phyloP scores from a whole-genome alignment of 2,888 invertebrate species.

The Himalopsyche anomala region DNA sequence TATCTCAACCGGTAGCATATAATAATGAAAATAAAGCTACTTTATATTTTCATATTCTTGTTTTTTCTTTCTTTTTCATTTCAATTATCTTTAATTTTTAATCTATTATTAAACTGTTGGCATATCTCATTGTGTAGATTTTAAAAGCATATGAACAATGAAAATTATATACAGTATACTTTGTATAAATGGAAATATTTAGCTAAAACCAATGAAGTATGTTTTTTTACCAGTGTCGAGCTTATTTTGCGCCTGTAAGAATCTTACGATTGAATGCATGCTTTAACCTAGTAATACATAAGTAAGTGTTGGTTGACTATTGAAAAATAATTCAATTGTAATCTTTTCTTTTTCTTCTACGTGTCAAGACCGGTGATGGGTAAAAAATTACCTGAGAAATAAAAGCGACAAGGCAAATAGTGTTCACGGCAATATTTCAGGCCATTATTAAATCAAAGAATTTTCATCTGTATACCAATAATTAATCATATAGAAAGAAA shows the following conservation, averaged over 20 bases:
- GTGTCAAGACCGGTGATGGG: too few relatives aligned
- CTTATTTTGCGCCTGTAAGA: slow-evolving; percentile 9
- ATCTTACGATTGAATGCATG: slow-evolving; percentile 1
- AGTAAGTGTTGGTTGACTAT: neutral
- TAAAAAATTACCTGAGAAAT: too few relatives aligned
- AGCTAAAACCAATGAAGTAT: slow-evolving; percentile 23
- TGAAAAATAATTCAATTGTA: neutral
- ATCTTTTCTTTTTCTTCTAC: neutral
- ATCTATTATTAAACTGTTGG: neutral
- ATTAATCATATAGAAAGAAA: neutral
- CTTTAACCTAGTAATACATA: slow-evolving; percentile 3
- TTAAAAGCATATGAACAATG: slow-evolving; percentile 14
- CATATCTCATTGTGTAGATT: slow-evolving; percentile 8
- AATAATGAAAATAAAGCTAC: too few relatives aligned
- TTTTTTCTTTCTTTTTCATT: too few relatives aligned
- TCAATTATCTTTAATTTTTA: too few relatives aligned
- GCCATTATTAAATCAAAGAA: too few relatives aligned
- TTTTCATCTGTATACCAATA: neutral
- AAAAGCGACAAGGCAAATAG: too few relatives aligned
- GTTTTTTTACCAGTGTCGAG: slow-evolving; percentile 16
- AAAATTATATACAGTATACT: neutral
- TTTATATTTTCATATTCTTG: too few relatives aligned
- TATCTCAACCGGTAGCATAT: too few relatives aligned
- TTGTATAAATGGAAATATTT: slow-evolving; percentile 8
- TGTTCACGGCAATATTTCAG: too few relatives aligned